phyloP scores from a whole-genome alignment of 2,113 vertebrate species.

The Thamnaconus septentrionalis region DNA sequence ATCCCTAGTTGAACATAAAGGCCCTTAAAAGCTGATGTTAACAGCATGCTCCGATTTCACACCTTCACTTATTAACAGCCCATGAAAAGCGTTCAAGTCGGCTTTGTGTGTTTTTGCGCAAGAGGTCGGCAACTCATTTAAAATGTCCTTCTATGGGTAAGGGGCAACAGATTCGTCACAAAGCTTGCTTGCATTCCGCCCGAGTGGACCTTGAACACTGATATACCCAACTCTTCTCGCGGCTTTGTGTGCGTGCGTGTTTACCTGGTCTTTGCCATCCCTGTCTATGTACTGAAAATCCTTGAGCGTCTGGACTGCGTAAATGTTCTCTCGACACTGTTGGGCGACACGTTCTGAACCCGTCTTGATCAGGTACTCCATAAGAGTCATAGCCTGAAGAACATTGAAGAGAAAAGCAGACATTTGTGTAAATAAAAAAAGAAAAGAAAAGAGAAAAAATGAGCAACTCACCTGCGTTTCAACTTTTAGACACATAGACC shows the following conservation, averaged over 20 bases:
- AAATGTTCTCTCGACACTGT: slow-evolving; percentile 93
- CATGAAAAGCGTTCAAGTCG: slow-evolving; percentile 20
- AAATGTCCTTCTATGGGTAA: slow-evolving; percentile 31
- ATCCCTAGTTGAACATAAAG: too few species aligned
- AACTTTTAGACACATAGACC: too few species aligned
- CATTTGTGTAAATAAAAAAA: background rate
- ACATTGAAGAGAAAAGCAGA: too few species aligned
- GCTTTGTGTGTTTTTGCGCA: slow-evolving; percentile 23
- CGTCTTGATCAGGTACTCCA: slow-evolving; percentile 94
- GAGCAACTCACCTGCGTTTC: too few species aligned
- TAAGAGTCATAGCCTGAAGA: slow-evolving; percentile 88
- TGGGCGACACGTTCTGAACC: slow-evolving; percentile 91
- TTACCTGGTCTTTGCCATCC: slow-evolving; percentile 90
- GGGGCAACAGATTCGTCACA: slow-evolving; percentile 20
- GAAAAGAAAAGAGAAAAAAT: background rate
- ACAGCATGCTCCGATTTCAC: background rate
- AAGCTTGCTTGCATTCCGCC: slow-evolving; percentile 22
- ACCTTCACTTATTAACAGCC: slow-evolving; percentile 9
- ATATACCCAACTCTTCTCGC: slow-evolving; percentile 7
- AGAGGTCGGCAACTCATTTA: slow-evolving; percentile 27
- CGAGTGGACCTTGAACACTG: slow-evolving; percentile 7
- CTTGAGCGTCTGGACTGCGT: slow-evolving; percentile 91
- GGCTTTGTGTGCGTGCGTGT: slow-evolving; percentile 12
- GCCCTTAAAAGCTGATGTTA: background rate
- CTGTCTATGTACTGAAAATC: slow-evolving; percentile 92